Percentiles rank a stretch among this genome's conserved stretches.
Evolutionary conservation across 2,113 vertebrate species (phyloP).

Genomic region (Neolamprologus caudopunctatus): DNA sequence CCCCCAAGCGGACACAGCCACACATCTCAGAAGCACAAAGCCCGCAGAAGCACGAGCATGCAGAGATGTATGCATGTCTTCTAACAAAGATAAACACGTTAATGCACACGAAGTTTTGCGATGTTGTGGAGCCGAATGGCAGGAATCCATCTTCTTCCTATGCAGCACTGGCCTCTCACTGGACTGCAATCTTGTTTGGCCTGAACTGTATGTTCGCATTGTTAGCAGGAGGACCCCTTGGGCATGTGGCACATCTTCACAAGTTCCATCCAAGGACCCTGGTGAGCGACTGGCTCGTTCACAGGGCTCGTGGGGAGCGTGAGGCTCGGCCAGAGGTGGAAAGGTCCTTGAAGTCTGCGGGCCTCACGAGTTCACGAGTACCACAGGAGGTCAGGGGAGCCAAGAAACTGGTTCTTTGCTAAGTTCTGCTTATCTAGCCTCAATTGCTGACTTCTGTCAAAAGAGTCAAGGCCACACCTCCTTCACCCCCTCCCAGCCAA

Average conservation of each 20-base stretch:
- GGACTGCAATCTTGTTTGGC: not conserved
- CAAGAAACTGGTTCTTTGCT: not conserved
- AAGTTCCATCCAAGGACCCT: not conserved
- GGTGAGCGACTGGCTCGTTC: not conserved
- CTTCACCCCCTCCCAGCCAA: not conserved
- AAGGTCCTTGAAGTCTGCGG: not conserved
- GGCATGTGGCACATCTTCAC: conserved; percentile 6
- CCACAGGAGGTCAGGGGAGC: not conserved
- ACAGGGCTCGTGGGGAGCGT: not conserved
- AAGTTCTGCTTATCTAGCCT: not conserved
- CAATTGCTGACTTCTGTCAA: not conserved
- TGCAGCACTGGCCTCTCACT: not conserved
- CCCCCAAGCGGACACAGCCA: not conserved
- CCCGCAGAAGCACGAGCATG: not conserved
- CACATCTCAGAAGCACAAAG: not conserved
- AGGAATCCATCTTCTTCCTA: not conserved
- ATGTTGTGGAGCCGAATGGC: not conserved
- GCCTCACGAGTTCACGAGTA: not conserved
- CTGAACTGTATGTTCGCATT: conserved; percentile 34
- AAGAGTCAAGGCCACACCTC: not conserved
- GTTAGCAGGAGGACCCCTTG: not conserved
- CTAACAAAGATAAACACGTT: not conserved
- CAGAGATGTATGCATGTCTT: not conserved
- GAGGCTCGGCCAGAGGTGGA: not conserved
- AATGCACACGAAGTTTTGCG: not conserved